Conservation (phyloP, 2,113 vertebrate species). For the Epinephelus lanceolatus region DNA sequence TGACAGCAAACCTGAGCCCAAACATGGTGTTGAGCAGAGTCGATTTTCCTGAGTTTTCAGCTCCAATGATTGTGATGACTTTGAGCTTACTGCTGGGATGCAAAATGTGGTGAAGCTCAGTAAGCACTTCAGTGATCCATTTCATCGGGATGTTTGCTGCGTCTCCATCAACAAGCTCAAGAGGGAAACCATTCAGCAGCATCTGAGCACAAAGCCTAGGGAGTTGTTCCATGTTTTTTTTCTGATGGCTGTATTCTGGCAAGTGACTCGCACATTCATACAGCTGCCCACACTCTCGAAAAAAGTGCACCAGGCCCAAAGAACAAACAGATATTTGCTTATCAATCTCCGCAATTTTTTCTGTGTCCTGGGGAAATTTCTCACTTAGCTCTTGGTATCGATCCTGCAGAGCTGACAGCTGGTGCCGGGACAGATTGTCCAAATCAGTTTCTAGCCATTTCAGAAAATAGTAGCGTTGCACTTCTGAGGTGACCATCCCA, state of each 20-base stretch:
- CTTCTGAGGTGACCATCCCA: conserved; percentile 43
- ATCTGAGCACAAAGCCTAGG: conserved; percentile 77
- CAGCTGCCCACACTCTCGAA: conserved; percentile 87
- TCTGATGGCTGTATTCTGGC: not conserved
- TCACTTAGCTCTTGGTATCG: conserved; percentile 61
- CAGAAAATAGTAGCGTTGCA: conserved; percentile 71
- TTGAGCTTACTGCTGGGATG: conserved; percentile 74
- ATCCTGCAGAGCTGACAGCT: conserved; percentile 49
- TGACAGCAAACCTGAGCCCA: conserved; percentile 86
- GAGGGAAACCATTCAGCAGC: conserved; percentile 83
- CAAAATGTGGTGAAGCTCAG: conserved; percentile 66
- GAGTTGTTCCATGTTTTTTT: conserved; percentile 60
- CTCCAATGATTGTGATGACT: conserved; percentile 84
- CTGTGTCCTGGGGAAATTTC: conserved; percentile 51
- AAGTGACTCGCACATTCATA: conserved; percentile 80
- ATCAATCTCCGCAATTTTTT: conserved; percentile 69
- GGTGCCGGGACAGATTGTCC: conserved; percentile 54
- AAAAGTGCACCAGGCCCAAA: conserved; percentile 85
- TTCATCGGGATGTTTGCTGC: conserved; percentile 82
- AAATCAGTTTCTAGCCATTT: conserved; percentile 80
- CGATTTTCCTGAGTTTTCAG: conserved; percentile 88
- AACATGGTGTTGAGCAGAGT: conserved; percentile 91
- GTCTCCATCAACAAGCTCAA: conserved; percentile 87
- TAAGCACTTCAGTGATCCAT: conserved; percentile 85
- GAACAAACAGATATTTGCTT: conserved; percentile 76